Base-by-base conservation (phyloP, 2,113 vertebrate species). In the Cranoglanis bouderius region DNA sequence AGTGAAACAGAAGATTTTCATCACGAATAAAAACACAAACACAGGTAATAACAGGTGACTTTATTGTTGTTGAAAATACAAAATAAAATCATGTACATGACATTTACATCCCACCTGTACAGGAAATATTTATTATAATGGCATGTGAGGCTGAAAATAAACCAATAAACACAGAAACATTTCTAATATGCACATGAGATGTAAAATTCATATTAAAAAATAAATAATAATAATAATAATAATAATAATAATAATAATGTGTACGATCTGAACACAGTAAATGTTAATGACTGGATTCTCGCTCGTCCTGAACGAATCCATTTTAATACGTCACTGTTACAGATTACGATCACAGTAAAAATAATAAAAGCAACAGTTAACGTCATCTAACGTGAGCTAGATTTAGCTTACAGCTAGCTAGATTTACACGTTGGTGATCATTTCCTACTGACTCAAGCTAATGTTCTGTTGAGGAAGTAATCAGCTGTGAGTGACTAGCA, bases 31-130 rank as follows among this genome's bases (percentile, higher is more conserved):
- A 82, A 82, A 24, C 32, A 57, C 49, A 82, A 19, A 51, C 46
- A 32, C 21, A 12, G 4, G 18, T 53, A 59, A 82, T 24, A 57
- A 82, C 32, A 57, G 80, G 3, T 4, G 10, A 38, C 32, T 82
- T 57, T 82, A 59, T 82, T 82, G 32, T 81, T 55, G 32, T 57
- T 59, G 53, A 38, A 24, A 38, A 57, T 82, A 57, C 75, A 82
- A 82, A 55, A 38, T 59, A 24, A 82, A 57, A 38, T 38, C 53
- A 82, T 6, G 78, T 21, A 35, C 51, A 82, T 82, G 16, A 82
- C 46, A 51, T 53, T 53, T 53, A 16, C 46, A 18, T 53, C 24
- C 46, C 29, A 53, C 4, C 29, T 80, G 14, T 53, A 32, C 43
- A 80, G 46, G 9, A 80, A 13, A 77, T 49, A 29, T 29, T 46